A percentile compares a stretch with the other conserved stretches of the same genome.
Evolutionary conservation across 2,113 vertebrate genomes (phyloP).

Genomic region (Rhinolophus ferrumequinum): DNA sequence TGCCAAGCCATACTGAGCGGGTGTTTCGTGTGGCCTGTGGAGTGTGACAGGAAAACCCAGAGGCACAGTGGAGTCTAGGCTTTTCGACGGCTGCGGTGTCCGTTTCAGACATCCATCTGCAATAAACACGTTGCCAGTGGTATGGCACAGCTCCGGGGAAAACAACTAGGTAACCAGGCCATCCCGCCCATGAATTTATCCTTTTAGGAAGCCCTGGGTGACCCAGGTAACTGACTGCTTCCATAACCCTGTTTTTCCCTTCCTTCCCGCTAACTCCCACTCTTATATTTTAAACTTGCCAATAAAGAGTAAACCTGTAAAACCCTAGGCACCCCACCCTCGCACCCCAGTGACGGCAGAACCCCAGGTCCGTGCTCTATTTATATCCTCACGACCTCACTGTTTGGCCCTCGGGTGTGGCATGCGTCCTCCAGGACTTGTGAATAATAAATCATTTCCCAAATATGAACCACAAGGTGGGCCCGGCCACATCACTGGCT

Average conservation of each 20-base stretch:
- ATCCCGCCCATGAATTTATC: too few species aligned
- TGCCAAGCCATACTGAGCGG: not conserved
- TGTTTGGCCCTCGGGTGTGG: not conserved
- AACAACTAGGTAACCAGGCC: too few species aligned
- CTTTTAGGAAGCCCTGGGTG: too few species aligned
- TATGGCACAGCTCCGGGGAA: not conserved
- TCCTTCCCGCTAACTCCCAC: not conserved
- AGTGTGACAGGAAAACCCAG: not conserved
- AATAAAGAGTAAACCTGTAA: too few species aligned
- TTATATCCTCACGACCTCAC: not conserved
- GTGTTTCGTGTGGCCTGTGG: not conserved
- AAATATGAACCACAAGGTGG: not conserved
- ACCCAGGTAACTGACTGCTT: too few species aligned
- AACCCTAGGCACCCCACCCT: not conserved
- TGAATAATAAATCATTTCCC: not conserved
- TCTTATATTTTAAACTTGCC: not conserved
- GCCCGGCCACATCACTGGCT: not conserved
- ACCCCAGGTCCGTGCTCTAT: not conserved
- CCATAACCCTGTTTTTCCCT: not conserved
- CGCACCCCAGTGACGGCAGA: not conserved
- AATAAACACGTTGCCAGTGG: too few species aligned
- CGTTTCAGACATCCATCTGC: not conserved
- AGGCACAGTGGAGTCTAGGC: not conserved
- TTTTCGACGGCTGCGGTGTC: too few species aligned
- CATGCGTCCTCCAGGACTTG: not conserved